Evolutionary conservation across 2,888 invertebrate species (phyloP), one percentile per base, ranked within the genome.

Genomic region (Drosophila recens): DNA sequence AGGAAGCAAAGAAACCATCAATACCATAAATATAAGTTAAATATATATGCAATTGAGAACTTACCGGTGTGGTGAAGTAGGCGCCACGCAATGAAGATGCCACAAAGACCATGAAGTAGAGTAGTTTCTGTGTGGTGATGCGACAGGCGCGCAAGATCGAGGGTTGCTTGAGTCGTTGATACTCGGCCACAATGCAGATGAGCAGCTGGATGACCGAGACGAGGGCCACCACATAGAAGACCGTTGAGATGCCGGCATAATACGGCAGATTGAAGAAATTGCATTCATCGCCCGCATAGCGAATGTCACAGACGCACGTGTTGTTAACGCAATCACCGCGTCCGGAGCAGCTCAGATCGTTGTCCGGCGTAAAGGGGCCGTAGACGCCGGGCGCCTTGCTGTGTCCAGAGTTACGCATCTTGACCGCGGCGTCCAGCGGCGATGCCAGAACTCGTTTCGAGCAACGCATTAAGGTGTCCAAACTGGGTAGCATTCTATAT

Each of bases 251-350:
- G 91, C 94, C 94, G 33, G 94, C 94, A 89, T 95, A 97, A 90
- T 97, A 98, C 34, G 96, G 96, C 83, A 97, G 92, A 93, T 98
- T 97, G 74, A 96, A 97, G 33, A 96, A 95, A 68, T 96, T 95
- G 91, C 98, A 97, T 90, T 96, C 95, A 69, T 96, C 95, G 10
- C 98, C 98, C 69, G 97, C 94, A 92, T 96, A 98, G 62, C 95
- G 94, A 85, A 98, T 98, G 94, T 97, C 97, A 93, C 98, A 98
- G 82, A 97, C 94, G 91, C 98, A 98, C 61, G 97, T 97, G 77
- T 97, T 97, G 92, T 98, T 97, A 91, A 96, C 95, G 93, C 98
- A 98, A 93, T 98, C 98, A 20, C 98, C 98, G 74, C 97, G 96
- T 73, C 97, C 97, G 90, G 97, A 97, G 93, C 98, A 98, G 72